phyloP scores from a whole-genome alignment of 2,888 invertebrate species.

The Tridacna crocea region DNA sequence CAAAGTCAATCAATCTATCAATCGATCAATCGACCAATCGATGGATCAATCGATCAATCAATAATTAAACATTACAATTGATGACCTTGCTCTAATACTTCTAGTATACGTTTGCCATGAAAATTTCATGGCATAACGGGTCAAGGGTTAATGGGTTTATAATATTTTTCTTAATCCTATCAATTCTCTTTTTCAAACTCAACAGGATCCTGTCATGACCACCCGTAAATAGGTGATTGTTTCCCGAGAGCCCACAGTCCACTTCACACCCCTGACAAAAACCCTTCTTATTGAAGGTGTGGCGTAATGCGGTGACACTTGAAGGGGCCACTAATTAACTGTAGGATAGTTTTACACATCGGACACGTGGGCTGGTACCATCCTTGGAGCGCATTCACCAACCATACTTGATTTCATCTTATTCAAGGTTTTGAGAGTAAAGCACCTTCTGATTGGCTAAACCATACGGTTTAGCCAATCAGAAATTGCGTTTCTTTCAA shows the following conservation, averaged over 20 bases:
- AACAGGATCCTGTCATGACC: slow-evolving; percentile 6
- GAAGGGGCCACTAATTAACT: slow-evolving; percentile 17
- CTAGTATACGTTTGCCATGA: no score
- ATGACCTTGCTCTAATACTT: no score
- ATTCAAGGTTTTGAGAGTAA: no score
- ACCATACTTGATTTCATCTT: no score
- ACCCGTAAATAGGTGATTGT: slow-evolving; percentile 16
- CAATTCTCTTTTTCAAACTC: neutral
- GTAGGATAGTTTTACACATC: neutral
- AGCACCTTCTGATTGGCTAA: no score
- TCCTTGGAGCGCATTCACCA: neutral
- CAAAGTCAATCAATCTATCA: no score
- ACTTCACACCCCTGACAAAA: slow-evolving; percentile 24
- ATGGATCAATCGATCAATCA: no score
- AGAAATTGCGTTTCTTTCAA: no score
- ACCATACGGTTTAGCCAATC: no score
- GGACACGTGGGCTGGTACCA: neutral
- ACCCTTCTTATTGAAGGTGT: neutral
- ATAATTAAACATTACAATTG: no score
- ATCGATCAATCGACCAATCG: no score
- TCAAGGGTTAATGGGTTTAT: neutral
- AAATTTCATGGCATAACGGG: no score
- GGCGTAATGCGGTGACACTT: slow-evolving; percentile 13
- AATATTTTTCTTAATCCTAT: neutral
- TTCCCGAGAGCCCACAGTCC: slow-evolving; percentile 6